A percentile compares a stretch with the other conserved stretches of the same genome.
These are phyloP conservation scores for Poeciliopsis occidentalis DNA, from an alignment of 2,113 vertebrate species.

Conservation along the genomic window DNA sequence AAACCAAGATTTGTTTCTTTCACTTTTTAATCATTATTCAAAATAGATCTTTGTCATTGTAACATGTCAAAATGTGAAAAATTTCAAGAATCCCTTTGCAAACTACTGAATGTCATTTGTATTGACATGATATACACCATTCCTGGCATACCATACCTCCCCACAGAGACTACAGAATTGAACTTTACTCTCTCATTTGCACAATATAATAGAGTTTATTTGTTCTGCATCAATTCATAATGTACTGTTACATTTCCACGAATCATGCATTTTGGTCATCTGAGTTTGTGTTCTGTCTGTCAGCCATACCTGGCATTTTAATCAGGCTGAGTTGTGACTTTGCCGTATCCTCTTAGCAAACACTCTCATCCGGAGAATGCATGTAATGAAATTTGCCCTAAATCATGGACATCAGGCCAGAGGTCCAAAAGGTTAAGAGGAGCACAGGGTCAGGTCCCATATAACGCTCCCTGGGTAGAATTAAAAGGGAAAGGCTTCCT, in stretches of 20 bases:
- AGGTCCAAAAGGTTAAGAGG: slow-evolving; percentile 82
- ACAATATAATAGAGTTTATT: slow-evolving; percentile 19
- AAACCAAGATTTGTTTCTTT: no score
- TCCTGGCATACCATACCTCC: not conserved
- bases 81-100: not conserved
- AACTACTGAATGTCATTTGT: not conserved
- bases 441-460: slow-evolving; percentile 75
- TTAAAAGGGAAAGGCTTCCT: slow-evolving; percentile 83
- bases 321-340: slow-evolving; percentile 72
- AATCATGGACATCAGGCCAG: slow-evolving; percentile 77
- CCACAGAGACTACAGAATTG: not conserved
- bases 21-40: no score
- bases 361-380: slow-evolving; percentile 77
- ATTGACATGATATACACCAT: no score
- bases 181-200: not conserved
- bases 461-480: slow-evolving; percentile 75
- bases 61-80: no score
- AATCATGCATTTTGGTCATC: slow-evolving; percentile 23
- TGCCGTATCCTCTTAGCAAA: slow-evolving; percentile 70
- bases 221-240: slow-evolving; percentile 1
- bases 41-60: no score
- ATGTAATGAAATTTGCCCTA: slow-evolving; percentile 83
- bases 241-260: not conserved
- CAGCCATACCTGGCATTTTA: slow-evolving; percentile 70
- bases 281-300: slow-evolving; percentile 48